A percentile compares a stretch with the other conserved stretches of the same genome.
These are phyloP conservation scores for Strongylocentrotus purpuratus DNA, from an alignment of 35 echinoderm and acorn worm genomes.

Conservation along the genomic window DNA sequence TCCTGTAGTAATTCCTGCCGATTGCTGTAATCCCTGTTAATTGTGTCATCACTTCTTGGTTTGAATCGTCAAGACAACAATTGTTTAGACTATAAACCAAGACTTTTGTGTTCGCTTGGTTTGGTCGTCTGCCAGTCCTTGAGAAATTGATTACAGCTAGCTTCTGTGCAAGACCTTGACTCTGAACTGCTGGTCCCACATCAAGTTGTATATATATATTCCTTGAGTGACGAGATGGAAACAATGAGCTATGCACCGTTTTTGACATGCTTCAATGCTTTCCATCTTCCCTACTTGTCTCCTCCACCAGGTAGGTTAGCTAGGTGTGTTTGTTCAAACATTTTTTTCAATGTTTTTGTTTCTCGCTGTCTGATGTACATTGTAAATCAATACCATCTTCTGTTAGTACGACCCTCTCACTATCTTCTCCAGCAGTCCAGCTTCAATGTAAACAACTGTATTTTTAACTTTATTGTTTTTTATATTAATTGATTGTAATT, in stretches of 20 bases:
- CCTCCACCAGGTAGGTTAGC: not conserved
- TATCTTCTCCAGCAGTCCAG: too few relatives aligned
- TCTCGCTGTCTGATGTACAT: too few relatives aligned
- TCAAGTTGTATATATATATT: not conserved
- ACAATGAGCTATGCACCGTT: constrained; percentile 40
- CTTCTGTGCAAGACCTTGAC: not conserved
- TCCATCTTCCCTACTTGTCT: constrained; percentile 47
- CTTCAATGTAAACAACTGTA: too few relatives aligned
- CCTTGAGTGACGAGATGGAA: not conserved
- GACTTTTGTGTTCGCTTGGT: not conserved
- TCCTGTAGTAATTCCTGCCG: not conserved
- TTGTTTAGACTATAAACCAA: too few relatives aligned
- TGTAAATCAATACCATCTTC: too few relatives aligned
- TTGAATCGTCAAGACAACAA: too few relatives aligned
- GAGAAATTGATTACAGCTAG: not conserved
- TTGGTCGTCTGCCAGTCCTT: not conserved
- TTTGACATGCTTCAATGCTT: constrained; percentile 39
- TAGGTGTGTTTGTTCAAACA: too few relatives aligned
- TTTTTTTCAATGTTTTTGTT: too few relatives aligned
- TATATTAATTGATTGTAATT: too few relatives aligned
- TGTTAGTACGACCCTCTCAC: too few relatives aligned
- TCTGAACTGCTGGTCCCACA: not conserved
- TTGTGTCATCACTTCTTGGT: not conserved
- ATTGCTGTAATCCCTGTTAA: not conserved
- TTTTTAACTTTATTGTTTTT: too few relatives aligned